These are phyloP conservation scores for Euclidia mi DNA, from an alignment of 2,888 invertebrate species.

Conservation along the genomic window DNA sequence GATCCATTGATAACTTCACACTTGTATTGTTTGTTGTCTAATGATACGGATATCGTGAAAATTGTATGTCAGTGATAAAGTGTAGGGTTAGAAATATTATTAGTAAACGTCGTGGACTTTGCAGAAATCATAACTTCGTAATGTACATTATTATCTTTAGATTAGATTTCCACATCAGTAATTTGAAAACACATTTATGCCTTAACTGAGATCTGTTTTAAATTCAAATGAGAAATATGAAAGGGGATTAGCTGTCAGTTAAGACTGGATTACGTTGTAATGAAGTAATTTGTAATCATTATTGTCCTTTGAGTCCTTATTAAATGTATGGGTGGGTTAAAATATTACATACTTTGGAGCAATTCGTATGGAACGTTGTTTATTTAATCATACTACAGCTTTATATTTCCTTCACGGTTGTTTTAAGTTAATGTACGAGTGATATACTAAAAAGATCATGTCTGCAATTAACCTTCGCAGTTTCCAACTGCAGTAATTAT, in stretches of 20 bases:
- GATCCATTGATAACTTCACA: slow-evolving; percentile 56
- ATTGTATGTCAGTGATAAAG: slow-evolving; percentile 54
- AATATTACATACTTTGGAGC: background rate
- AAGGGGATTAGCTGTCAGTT: slow-evolving; percentile 8
- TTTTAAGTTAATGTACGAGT: slow-evolving; percentile 22
- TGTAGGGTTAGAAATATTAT: slow-evolving; percentile 55
- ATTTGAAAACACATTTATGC: slow-evolving; percentile 49
- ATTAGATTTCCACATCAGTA: slow-evolving; percentile 52
- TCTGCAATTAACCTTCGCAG: slow-evolving; percentile 48
- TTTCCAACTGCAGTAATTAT: slow-evolving; percentile 45
- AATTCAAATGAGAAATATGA: slow-evolving; percentile 29
- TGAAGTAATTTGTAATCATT: background rate
- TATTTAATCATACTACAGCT: slow-evolving; percentile 3
- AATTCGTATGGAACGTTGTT: background rate
- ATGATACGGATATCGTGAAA: slow-evolving; percentile 42
- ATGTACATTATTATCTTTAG: slow-evolving; percentile 55
- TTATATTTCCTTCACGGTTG: slow-evolving; percentile 4
- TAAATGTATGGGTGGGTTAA: background rate
- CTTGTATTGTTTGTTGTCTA: slow-evolving; percentile 43
- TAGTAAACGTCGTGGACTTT: slow-evolving; percentile 58
- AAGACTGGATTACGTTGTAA: slow-evolving; percentile 5
- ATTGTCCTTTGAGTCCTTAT: background rate
- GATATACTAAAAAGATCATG: slow-evolving; percentile 42
- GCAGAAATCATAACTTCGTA: slow-evolving; percentile 53
- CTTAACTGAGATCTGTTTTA: slow-evolving; percentile 35